Percentiles rank a stretch among this genome's conserved stretches.
phyloP scores from a whole-genome alignment of 2,888 invertebrate species.

The Raillietiella orientalis region DNA sequence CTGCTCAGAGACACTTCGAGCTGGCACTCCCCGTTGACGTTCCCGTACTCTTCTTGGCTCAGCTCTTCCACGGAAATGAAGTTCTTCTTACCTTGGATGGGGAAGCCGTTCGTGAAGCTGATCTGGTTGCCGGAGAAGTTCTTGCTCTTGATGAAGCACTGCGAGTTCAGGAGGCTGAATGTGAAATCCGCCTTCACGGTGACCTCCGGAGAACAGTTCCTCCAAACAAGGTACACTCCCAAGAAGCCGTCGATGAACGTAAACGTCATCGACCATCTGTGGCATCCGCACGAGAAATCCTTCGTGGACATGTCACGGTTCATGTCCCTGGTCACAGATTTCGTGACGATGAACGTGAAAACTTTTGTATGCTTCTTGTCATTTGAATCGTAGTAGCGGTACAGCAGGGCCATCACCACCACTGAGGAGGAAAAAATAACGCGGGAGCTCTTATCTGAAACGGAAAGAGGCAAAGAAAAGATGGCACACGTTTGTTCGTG shows the following conservation, averaged over 20 bases:
- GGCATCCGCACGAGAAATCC: constrained; percentile 15
- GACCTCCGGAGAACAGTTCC: constrained; percentile 11
- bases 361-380: constrained; percentile 14
- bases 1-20: constrained; percentile 15
- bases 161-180: constrained; percentile 14
- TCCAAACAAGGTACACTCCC: constrained; percentile 13
- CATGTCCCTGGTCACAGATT: constrained; percentile 12
- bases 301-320: constrained; percentile 13
- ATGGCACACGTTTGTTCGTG: too few species aligned
- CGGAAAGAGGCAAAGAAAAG: too few species aligned
- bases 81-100: constrained; percentile 8
- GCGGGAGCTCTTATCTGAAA: too few species aligned
- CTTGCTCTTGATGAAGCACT: constrained; percentile 16
- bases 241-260: constrained; percentile 12
- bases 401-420: constrained; percentile 10
- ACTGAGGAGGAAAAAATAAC: too few species aligned
- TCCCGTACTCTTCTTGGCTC: constrained; percentile 11
- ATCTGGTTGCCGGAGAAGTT: constrained; percentile 12
- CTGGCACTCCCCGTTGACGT: constrained; percentile 14
- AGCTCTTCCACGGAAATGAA: constrained; percentile 9
- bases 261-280: constrained; percentile 15
- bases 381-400: constrained; percentile 13
- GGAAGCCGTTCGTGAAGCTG: constrained; percentile 11
- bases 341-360: constrained; percentile 15
- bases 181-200: constrained; percentile 13